Base-by-base conservation (phyloP, 1,140 invertebrate species). In the Polypedilum pembai region DNA sequence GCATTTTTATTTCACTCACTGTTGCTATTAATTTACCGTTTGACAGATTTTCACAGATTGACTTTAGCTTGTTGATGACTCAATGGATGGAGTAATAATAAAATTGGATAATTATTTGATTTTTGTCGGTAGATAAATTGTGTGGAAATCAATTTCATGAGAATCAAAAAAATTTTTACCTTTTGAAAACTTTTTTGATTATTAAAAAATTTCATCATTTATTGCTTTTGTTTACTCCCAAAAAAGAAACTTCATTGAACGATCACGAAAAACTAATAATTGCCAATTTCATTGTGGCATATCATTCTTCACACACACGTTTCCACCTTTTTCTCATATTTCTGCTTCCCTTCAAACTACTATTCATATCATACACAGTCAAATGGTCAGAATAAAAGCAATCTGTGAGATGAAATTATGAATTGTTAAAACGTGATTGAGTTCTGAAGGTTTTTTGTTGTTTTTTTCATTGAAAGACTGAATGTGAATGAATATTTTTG, bases 251-350 rank as follows among this genome's bases (percentile, higher is more conserved):
- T 33, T 12, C 8, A 21, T 72, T 40, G 15, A 73, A 73, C 21
- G 15, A 24, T 40, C 21, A 21, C 72, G 72, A 33, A 40, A 40
- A 24, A 72, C 66, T 72, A 21, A 72, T 21, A 72, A 21, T 18
- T 72, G 20, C 66, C 66, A 72, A 72, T 21, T 72, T 63, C 56
- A 63, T 15, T 63, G 56, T 63, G 56, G 12, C 56, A 63, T 63
- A 15, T 63, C 12, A 15, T 63, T 63, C 12, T 18, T 63, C 17
- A 69, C 17, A 69, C 65, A 21, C 21, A 69, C 12, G 21, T 69
- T 69, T 56, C n/a, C 15, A 45, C 45, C 45, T 33, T 33, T 33
- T 33, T 56, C n/a, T 15, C 12, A 56, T 15, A 56, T n/a, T 45
- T 45, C 15, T n/a, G 8, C 45, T n/a, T n/a, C 12, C 4, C 41